Evolutionary conservation across 37 sponge, comb jelly and placozoan genomes (phyloP), one percentile per base, ranked within the genome.

Genomic region (Theonella swinhoei): DNA sequence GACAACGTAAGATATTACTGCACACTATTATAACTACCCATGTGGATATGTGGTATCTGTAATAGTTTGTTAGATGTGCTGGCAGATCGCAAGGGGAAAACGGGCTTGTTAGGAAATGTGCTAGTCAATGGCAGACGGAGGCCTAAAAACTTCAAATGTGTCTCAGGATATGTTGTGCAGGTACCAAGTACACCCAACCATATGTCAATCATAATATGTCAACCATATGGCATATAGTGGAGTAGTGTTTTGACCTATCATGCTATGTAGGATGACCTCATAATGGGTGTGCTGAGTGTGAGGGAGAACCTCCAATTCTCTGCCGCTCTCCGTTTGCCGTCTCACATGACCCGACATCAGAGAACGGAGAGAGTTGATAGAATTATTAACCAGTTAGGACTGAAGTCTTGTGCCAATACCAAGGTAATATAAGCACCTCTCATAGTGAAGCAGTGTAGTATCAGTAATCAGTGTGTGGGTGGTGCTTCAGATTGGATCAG

Each of bases 231-330:
- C n/a, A n/a, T n/a, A n/a, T n/a, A n/a, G n/a, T n/a, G n/a, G n/a
- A n/a, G 20, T 68, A 20, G 14, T 31, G 14, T 68, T n/a, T 68
- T 17, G 22, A 74, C 39, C 40, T 69, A 64, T 66, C 1, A 3
- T 29, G 47, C 9, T 64, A 23, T 39, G 47, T 63, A 94, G 91
- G 91, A 94, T 87, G 94, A 94, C 74, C 74, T 87, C 23, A 76
- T 94, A 47, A 94, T 90, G 91, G 94, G 94, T 24, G 90, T 91
- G 8, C 76, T 94, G 42, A 89, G 89, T 40, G 92, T 94, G 4
- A 77, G 89, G 14, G 95, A 94, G 77, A 94, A 94, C 75, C 81
- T 94, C n/a, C 34, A 35, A 23, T 94, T 94, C 72, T 94, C 95
- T n/a, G 95, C 95, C 65, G 79, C 88, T 20, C 86, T 94, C 19